Percentiles rank a stretch among this genome's conserved stretches.
Conservation (phyloP, 2,888 invertebrate genomes). For the Pyrrhosoma nymphula region DNA sequence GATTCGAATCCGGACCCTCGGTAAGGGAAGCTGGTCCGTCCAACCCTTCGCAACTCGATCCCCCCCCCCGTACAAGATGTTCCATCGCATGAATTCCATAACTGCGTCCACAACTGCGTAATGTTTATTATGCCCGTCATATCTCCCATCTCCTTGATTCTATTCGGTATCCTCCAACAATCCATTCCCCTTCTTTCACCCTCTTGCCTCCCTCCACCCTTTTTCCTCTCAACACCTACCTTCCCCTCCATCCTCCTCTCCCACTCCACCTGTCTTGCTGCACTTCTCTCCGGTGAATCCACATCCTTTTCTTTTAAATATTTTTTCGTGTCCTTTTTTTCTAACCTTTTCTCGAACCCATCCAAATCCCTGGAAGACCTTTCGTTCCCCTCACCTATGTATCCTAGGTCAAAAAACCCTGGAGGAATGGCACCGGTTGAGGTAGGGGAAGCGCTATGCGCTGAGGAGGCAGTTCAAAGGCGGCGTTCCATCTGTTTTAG, state of each 20-base stretch:
- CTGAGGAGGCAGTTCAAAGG: not conserved
- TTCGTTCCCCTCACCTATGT: slow-evolving; percentile 1
- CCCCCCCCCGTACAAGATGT: not conserved
- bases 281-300: not conserved
- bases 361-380: not conserved
- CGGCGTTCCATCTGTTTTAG: not conserved
- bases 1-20: no score
- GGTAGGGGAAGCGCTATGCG: not conserved
- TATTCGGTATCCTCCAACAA: not conserved
- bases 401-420: slow-evolving; percentile 36
- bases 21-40: no score
- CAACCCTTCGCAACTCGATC: no score
- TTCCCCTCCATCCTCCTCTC: not conserved
- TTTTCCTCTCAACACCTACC: not conserved
- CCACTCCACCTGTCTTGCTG: not conserved
- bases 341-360: not conserved
- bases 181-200: not conserved
- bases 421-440: not conserved
- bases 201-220: not conserved
- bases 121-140: not conserved
- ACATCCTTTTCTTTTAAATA: not conserved
- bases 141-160: not conserved
- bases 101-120: not conserved
- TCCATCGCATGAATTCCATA: not conserved
- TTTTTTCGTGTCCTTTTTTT: not conserved